These are phyloP conservation scores for Drosophila anomelani DNA, from an alignment of 2,888 invertebrate species.

Conservation along the genomic window DNA sequence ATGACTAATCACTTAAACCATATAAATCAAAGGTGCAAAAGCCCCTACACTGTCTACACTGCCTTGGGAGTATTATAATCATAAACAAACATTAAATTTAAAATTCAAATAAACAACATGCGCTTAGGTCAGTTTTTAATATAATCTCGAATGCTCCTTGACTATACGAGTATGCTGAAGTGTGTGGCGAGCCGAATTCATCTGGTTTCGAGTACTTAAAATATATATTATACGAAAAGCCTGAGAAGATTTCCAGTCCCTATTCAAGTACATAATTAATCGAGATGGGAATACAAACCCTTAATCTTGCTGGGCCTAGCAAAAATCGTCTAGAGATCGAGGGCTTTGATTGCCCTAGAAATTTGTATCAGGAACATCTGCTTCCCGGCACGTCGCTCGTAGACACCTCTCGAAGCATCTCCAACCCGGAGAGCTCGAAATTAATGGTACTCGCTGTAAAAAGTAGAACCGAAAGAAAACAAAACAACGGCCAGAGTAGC, in stretches of 20 bases:
- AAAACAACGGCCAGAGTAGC: conserved; percentile 33
- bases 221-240: conserved; percentile 4
- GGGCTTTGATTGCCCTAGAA: conserved; percentile 3
- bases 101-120: conserved; percentile 36
- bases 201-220: not conserved
- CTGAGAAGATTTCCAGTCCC: conserved; percentile 9
- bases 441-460: conserved; percentile 4
- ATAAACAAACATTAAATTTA: conserved; percentile 17
- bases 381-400: conserved; percentile 17
- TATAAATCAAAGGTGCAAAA: conserved; percentile 19
- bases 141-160: conserved; percentile 12
- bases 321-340: conserved; percentile 5
- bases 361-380: conserved; percentile 22
- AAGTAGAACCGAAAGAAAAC: conserved; percentile 29
- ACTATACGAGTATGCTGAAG: conserved; percentile 4
- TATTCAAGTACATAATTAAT: conserved; percentile 21
- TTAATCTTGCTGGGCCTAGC: conserved; percentile 1
- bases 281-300: conserved; percentile 1
- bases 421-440: conserved; percentile 15
- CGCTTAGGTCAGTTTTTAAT: conserved; percentile 48
- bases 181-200: conserved; percentile 13
- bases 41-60: not conserved
- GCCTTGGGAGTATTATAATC: not conserved
- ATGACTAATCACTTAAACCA: conserved; percentile 6
- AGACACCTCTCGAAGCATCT: conserved; percentile 4